phyloP scores from a whole-genome alignment of 2,888 invertebrate genomes.

The Arenicola marina region DNA sequence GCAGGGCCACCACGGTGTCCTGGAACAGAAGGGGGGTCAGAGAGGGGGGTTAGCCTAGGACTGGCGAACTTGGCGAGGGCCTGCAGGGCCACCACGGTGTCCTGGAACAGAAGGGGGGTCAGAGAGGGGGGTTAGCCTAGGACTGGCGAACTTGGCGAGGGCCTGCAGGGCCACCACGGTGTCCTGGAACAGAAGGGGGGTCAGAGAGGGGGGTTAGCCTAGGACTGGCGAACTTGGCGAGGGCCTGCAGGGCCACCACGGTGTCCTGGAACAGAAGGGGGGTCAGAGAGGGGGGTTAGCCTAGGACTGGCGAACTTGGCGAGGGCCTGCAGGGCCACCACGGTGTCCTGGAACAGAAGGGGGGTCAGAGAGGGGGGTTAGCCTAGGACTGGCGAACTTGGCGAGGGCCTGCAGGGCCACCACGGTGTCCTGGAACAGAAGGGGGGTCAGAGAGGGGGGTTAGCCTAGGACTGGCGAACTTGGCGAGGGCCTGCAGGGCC shows the following conservation, averaged over 20 bases:
- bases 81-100: slow-evolving; percentile 61
- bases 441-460: no score
- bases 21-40: no score
- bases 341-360: slow-evolving; percentile 63
- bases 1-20: slow-evolving; percentile 61
- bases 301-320: slow-evolving; percentile 44
- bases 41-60: no score
- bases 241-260: slow-evolving; percentile 59
- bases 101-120: no score
- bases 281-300: no score
- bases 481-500: slow-evolving; percentile 58
- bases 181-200: no score
- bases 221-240: slow-evolving; percentile 46
- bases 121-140: no score
- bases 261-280: no score
- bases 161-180: slow-evolving; percentile 61
- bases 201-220: no score
- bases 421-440: slow-evolving; percentile 62
- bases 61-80: slow-evolving; percentile 52
- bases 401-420: slow-evolving; percentile 60
- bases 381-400: slow-evolving; percentile 39
- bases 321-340: slow-evolving; percentile 59
- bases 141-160: slow-evolving; percentile 46
- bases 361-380: no score
- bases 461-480: slow-evolving; percentile 41